phyloP scores from a whole-genome alignment of 53 echinoderm and acorn worm species.

The Arbacia lixula region DNA sequence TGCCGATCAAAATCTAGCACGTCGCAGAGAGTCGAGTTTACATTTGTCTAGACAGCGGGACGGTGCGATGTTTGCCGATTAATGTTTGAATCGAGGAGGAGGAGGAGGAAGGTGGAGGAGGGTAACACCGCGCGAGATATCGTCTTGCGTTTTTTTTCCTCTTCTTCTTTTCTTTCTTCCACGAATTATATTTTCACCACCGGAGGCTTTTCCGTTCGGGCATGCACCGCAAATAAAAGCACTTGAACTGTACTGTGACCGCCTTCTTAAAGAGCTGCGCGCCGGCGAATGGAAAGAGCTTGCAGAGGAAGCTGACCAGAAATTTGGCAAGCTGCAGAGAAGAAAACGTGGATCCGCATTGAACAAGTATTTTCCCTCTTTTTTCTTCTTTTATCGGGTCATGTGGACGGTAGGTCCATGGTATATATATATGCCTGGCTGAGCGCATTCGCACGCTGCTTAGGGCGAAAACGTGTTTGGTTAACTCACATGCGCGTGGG shows the following conservation, averaged over 20 bases:
- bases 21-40: too few species aligned
- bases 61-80: constrained; percentile 14
- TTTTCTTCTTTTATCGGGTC: background rate
- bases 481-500: too few species aligned
- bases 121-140: too few species aligned
- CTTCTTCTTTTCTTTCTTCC: background rate
- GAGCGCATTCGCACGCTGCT: background rate
- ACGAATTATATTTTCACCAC: background rate
- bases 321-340: background rate
- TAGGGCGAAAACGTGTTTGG: constrained; percentile 18
- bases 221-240: background rate
- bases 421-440: background rate
- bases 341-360: background rate
- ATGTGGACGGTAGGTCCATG: too few species aligned
- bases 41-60: constrained; percentile 31
- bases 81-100: constrained; percentile 3
- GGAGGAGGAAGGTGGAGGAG: too few species aligned
- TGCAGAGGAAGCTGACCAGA: too few species aligned
- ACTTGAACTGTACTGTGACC: constrained; percentile 1
- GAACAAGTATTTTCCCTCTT: background rate
- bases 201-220: constrained; percentile 27
- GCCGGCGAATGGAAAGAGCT: background rate
- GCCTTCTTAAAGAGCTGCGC: background rate
- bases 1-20: too few species aligned
- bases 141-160: too few species aligned